These are phyloP conservation scores for Chelonus formosanus DNA, from an alignment of 2,888 invertebrate species.

Conservation along the genomic window DNA sequence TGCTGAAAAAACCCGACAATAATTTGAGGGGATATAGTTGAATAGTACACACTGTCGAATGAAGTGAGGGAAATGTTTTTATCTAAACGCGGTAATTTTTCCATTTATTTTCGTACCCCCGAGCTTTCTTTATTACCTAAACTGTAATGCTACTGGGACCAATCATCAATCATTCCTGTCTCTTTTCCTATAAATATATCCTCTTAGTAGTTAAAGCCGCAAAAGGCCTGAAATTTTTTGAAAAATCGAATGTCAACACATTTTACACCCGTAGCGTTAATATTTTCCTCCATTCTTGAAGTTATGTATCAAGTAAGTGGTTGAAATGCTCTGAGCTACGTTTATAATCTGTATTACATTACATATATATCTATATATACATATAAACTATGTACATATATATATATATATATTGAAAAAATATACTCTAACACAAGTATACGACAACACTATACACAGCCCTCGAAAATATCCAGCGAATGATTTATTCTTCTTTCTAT, in stretches of 20 bases:
- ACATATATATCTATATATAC: not conserved
- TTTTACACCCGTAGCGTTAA: slow-evolving; percentile 9
- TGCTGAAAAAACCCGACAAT: slow-evolving; percentile 35
- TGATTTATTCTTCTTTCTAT: slow-evolving; percentile 32
- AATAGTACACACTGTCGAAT: not conserved
- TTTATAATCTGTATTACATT: not conserved
- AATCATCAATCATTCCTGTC: slow-evolving; percentile 55
- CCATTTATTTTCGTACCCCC: slow-evolving; percentile 35
- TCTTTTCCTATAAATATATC: slow-evolving; percentile 10
- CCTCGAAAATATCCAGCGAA: slow-evolving; percentile 19
- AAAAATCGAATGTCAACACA: slow-evolving; percentile 24
- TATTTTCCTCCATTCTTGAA: slow-evolving; percentile 4
- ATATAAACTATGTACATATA: slow-evolving; percentile 11
- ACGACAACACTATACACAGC: slow-evolving; percentile 6
- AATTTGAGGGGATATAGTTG: slow-evolving; percentile 32
- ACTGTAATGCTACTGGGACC: slow-evolving; percentile 61
- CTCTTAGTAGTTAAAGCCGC: not conserved
- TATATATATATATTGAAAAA: not conserved
- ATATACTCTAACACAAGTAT: slow-evolving; percentile 10
- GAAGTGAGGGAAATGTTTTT: slow-evolving; percentile 5
- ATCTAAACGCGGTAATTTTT: slow-evolving; percentile 6
- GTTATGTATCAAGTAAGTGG: not conserved
- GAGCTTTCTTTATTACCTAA: slow-evolving; percentile 36
- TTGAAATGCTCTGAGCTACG: slow-evolving; percentile 6
- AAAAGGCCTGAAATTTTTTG: slow-evolving; percentile 13